Evolutionary conservation across 2,797 vertebrate genomes (phyloP), one percentile per base, ranked within the genome.

Genomic region (Syndactyla subalaris): DNA sequence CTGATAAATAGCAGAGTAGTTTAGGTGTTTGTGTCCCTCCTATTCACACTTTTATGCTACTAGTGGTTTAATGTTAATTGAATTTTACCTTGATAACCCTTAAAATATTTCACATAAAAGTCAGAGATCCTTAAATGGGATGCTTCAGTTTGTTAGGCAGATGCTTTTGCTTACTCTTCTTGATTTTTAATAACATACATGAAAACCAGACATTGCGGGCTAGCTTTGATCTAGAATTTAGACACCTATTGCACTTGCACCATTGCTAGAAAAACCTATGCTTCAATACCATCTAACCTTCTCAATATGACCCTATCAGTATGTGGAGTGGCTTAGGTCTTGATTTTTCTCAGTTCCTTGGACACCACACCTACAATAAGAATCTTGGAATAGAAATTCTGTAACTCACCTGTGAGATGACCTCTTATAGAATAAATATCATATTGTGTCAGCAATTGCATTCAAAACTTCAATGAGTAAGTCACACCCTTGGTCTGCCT

Each of bases 151-250:
- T 63, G 32, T 62, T 82, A 89, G n/a, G 48, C 13, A 32, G 29
- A 57, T 12, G 4, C 1, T 86, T 85, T 87, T 68, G 74, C 14
- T 58, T 85, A 24, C 36, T 82, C 21, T 57, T 59, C 66, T 70
- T 86, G 32, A 73, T 79, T 92, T 93, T 93, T 92, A 74, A 77
- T 91, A 65, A 51, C 1, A 7, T 43, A 10, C 34, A 36, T 77
- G 45, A 79, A 93, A 94, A 67, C 13, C 34, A 90, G n/a, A 43
- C 61, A 87, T 62, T 74, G 79, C 36, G 12, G 20, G 12, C 48
- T 92, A 77, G 21, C 17, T 92, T 91, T 85, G 13, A 85, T 89
- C 72, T 80, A 78, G 34, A 94, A 61, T 76, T 93, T 52, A 67
- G 52, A 49, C 26, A 79, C 15, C 8, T 66, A 51, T n/a, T 87